Evolutionary conservation across 2,888 invertebrate species (phyloP).

Genomic region (Boloria selene): DNA sequence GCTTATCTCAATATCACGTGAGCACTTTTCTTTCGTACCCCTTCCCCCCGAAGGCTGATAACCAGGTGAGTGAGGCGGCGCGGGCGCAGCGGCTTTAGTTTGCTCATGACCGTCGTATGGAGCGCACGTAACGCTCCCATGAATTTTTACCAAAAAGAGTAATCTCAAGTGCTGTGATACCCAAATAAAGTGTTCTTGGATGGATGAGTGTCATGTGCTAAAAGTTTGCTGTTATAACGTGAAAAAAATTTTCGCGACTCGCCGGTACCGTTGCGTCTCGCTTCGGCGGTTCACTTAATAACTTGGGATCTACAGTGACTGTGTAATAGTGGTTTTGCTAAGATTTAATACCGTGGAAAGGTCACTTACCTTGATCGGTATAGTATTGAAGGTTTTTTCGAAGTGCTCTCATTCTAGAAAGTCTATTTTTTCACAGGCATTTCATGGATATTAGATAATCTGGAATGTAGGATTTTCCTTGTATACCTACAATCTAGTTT

Average conservation of each 20-base stretch:
- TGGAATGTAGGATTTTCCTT: slow-evolving; percentile 3
- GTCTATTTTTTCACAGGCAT: slow-evolving; percentile 29
- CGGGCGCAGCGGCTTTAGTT: slow-evolving; percentile 75
- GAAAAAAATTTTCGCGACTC: slow-evolving; percentile 50
- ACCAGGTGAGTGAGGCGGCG: slow-evolving; percentile 64
- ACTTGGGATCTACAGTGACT: slow-evolving; percentile 72
- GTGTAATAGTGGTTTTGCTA: slow-evolving; percentile 71
- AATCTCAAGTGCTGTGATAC: slow-evolving; percentile 41
- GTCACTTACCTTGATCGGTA: slow-evolving; percentile 77
- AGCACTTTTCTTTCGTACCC: slow-evolving; percentile 69
- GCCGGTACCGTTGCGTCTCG: slow-evolving; percentile 71
- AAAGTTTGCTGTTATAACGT: slow-evolving; percentile 53
- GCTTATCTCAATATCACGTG: slow-evolving; percentile 71
- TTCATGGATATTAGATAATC: not conserved
- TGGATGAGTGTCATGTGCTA: slow-evolving; percentile 43
- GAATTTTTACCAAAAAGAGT: slow-evolving; percentile 13
- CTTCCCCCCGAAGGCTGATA: slow-evolving; percentile 74
- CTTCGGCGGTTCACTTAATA: slow-evolving; percentile 76
- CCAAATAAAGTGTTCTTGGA: slow-evolving; percentile 31
- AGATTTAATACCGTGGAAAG: slow-evolving; percentile 75
- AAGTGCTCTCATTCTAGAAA: slow-evolving; percentile 33
- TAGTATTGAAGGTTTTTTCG: slow-evolving; percentile 42
- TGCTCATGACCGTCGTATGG: slow-evolving; percentile 54
- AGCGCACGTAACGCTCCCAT: slow-evolving; percentile 52
- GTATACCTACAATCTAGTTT: not conserved